Percentiles rank a stretch among this genome's conserved stretches.
Evolutionary conservation across 2,113 vertebrate genomes (phyloP).

Genomic region (Sturnus vulgaris): DNA sequence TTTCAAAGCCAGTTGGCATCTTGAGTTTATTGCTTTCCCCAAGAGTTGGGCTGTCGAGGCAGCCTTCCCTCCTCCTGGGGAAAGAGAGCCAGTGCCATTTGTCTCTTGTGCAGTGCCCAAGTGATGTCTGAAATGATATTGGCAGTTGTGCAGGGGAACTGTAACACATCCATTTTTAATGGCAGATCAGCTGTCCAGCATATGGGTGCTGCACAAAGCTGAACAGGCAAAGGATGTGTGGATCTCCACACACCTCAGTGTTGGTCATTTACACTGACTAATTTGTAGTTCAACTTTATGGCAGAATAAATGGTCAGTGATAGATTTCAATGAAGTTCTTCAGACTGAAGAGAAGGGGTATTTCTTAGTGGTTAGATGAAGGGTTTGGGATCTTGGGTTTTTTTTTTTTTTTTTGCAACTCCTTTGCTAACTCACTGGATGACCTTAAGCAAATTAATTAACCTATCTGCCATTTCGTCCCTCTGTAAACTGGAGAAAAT

Average conservation of each 20-base stretch:
- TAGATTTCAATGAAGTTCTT: not conserved
- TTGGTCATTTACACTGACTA: not conserved
- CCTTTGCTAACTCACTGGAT: not conserved
- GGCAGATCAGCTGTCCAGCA: not conserved
- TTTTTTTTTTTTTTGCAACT: not conserved
- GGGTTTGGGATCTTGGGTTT: not conserved
- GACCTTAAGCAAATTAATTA: slow-evolving; percentile 47
- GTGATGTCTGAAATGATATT: not conserved
- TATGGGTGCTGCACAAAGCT: not conserved
- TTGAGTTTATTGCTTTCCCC: not conserved
- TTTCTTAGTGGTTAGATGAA: not conserved
- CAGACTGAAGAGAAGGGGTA: not conserved
- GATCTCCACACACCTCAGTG: not conserved
- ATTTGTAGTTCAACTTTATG: not conserved
- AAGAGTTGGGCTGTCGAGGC: not conserved
- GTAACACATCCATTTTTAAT: not conserved
- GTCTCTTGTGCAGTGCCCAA: not conserved
- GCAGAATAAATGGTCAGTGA: not conserved
- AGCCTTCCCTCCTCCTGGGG: not conserved
- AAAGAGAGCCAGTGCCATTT: not conserved
- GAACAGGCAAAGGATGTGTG: not conserved
- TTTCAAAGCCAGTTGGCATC: not conserved
- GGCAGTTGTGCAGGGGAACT: not conserved
- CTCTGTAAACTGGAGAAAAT: slow-evolving; percentile 11
- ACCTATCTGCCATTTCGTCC: slow-evolving; percentile 11